Base-by-base conservation (phyloP, 2,797 vertebrate genomes). In the Hybognathus amarus region DNA sequence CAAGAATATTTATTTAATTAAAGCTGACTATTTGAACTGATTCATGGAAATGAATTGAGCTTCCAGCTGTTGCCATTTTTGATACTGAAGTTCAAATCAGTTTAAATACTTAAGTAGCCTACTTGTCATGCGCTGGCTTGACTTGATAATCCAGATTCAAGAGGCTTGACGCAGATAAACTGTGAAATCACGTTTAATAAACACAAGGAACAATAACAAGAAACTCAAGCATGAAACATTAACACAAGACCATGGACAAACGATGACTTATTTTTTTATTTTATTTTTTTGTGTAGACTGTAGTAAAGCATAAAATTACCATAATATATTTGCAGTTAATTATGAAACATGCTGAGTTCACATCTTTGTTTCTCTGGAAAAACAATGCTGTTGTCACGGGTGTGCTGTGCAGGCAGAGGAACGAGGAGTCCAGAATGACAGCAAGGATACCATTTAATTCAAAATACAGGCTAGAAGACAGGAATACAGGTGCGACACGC, bases 71-170 rank as follows among this genome's bases (percentile, higher is more conserved):
- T 22, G 33, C 64, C 24, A 30, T 30, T 30, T 30, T 67, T 38
- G 64, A 9, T 22, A 27, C 68, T 18, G 2, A 71, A 27, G 42
- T 17, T 45, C 17, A 70, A 70, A 70, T 27, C 40, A 70, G 40
- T 70, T 70, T 70, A 24, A 70, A 45, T 69, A 17, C 40, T 45
- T 70, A 70, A 45, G 24, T n/a, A n/a, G n/a, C n/a, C n/a, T n/a
- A 30, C 27, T 30, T 17, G 61, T 30, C 61, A 63, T 63, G 27
- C 27, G 15, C 61, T 8, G 27, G 27, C 6, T 63, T 63, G 61
- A 63, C 24, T 63, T 30, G 59, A 17, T 63, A 30, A 63, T 63
- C 61, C 27, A 63, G 27, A 30, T 63, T 63, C 27, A 63, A 63
- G 15, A 63, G 61, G 61, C 61, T 63, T 63, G 61, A 30, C 61